Base-by-base conservation (phyloP, 2,797 vertebrate genomes). In the Muscicapa striata region DNA sequence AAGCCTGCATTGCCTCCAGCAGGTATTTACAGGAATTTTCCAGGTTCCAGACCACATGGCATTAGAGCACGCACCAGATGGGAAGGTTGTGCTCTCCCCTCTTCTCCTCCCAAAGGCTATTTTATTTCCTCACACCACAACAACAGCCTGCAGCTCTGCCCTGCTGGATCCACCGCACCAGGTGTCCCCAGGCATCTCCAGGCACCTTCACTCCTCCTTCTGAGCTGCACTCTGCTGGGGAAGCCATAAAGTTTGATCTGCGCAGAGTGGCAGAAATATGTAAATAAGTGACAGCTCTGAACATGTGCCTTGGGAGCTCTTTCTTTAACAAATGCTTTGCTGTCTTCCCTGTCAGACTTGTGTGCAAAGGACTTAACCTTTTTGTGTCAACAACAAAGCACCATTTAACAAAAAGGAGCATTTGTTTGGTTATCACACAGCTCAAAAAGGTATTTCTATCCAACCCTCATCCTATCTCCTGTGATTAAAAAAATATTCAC, bases 1-100 rank as follows among this genome's bases (percentile, higher is more conserved):
- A 90, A 90, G 69, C 34, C 54, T 48, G 36, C 52, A 81, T 78
- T 49, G 86, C 93, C 49, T 81, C 87, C 43, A 85, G 64, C 69
- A 85, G 79, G 77, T 90, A 91, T 91, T 95, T 80, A 95, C 38
- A 89, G 64, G 62, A 20, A 19, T 13, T 68, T 80, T 93, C 73
- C 84, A 73, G 26, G 46, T 69, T 88, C 81, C 55, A 63, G 76
- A 55, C 41, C 29, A 4, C 30, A 13, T 1, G 20, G 62, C 12
- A 2, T 51, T 13, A 69, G 19, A 85, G 80, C 49, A 62, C 2
- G 4, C 72, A 86, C 80, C 89, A 89, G 40, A 69, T 20, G 7
- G 17, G 30, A 81, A 70, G 38, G 78, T 8, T 76, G 58, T 1
- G 4, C 16, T 85, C 45, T 55, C 30, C 68, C 4, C 36, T 23